These are phyloP conservation scores for Dolichopus griseipennis DNA, from an alignment of 2,888 invertebrate species.

Conservation along the genomic window DNA sequence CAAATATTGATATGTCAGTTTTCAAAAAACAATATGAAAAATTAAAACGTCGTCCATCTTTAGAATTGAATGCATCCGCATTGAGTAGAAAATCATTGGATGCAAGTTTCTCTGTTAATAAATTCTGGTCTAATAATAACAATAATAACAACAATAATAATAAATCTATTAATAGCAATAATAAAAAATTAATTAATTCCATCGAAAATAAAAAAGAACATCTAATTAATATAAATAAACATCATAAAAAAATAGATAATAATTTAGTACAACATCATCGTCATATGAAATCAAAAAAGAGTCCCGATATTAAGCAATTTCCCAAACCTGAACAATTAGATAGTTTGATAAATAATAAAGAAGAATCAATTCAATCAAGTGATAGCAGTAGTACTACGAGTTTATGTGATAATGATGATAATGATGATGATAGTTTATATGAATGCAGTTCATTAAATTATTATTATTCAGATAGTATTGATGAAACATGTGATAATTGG, in stretches of 20 bases:
- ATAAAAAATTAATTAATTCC: background rate
- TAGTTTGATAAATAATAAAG: background rate
- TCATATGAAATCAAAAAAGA: conserved; percentile 4
- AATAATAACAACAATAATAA: too few species aligned
- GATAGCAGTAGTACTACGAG: conserved; percentile 2
- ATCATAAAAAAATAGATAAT: background rate
- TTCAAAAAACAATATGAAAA: conserved; percentile 1
- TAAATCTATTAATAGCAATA: background rate
- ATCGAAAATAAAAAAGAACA: background rate
- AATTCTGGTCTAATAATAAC: background rate
- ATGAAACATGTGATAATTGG: conserved; percentile 6
- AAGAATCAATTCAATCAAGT: background rate
- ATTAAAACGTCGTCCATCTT: background rate
- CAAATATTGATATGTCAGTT: background rate
- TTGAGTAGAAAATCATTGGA: background rate
- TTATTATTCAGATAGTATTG: background rate
- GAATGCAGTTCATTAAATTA: background rate
- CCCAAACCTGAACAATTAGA: conserved; percentile 1
- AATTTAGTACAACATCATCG: background rate
- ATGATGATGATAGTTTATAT: conserved; percentile 2
- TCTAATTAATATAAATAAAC: background rate
- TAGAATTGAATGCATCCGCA: background rate
- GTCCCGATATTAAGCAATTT: background rate
- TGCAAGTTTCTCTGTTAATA: background rate
- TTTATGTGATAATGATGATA: conserved; percentile 6